Base-by-base conservation (phyloP, 2,113 vertebrate genomes). In the Limnothrissa miodon region DNA sequence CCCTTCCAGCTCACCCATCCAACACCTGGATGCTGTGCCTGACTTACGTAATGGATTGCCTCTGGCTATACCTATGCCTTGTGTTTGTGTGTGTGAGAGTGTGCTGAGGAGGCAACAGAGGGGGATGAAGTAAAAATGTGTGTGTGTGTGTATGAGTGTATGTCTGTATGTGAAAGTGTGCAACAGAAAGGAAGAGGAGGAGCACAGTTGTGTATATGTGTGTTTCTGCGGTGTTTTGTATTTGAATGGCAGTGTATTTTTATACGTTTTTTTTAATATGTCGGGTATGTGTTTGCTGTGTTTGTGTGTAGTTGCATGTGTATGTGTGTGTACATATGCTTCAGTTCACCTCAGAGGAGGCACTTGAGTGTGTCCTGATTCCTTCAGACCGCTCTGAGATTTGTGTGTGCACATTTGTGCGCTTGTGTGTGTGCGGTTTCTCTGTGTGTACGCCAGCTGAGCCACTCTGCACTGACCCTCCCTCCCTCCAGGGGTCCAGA, bases 41-140 rank as follows among this genome's bases (percentile, higher is more conserved):
- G 62, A 78, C n/a, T 82, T 82, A 82, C 78, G 4, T 46, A 82
- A 85, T 66, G 8, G 33, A 5, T 45, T 33, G 56, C 84, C 79
- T 83, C 33, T 48, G 56, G 45, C 81, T 82, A 74, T 74, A 53
- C 78, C 81, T 70, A 39, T 85, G 39, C 56, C 51, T 23, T 85
- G 78, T 39, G 39, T 74, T 10, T 74, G 21, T 39, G 66, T 79
- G 74, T 25, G 46, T 83, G 33, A 39, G 42, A 1, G 59, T 29
- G 59, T 29, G 42, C 42, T 42, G 42, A 42, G 42, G 42, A 42
- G 42, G 42, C 42, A 42, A 42, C 6, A 42, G n/a, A n/a, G 42
- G 42, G 2, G 42, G 42, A 6, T 42, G 42, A 42, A 42, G 42
- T 2, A 42, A 42, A 42, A 42, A 2, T 66, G n/a, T 66, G 59